Conservation (phyloP, 2,113 vertebrate genomes). For the Phrynosoma platyrhinos region DNA sequence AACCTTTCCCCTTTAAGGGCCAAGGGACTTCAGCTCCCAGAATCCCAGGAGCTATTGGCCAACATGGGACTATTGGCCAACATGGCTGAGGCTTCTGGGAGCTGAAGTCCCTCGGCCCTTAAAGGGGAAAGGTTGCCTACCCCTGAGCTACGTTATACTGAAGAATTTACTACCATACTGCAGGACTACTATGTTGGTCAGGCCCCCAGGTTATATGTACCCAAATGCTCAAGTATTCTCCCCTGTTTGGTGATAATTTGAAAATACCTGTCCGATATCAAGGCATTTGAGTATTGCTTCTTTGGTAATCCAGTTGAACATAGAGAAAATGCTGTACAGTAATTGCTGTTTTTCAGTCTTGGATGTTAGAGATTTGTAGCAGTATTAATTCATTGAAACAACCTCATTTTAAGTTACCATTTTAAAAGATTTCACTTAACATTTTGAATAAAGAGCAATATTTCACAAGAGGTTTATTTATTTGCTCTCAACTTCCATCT, state of each 20-base stretch:
- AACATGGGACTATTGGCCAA: no score
- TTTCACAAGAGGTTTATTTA: neutral
- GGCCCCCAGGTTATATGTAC: neutral
- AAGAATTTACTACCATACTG: neutral
- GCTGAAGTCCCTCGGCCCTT: no score
- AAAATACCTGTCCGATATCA: neutral
- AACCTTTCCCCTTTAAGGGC: no score
- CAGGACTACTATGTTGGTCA: neutral
- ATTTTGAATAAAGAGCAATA: neutral
- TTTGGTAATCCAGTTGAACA: neutral
- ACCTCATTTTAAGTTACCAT: neutral
- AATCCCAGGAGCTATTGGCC: no score
- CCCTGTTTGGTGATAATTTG: neutral
- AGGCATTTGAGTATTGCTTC: neutral
- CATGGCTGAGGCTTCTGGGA: no score
- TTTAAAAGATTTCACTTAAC: neutral
- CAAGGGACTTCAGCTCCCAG: no score
- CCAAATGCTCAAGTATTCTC: neutral
- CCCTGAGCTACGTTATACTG: neutral
- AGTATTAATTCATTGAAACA: neutral
- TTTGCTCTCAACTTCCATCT: neutral
- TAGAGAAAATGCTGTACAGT: no score
- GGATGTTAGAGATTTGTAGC: neutral
- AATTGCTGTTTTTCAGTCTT: neutral
- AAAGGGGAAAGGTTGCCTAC: no score